Conservation (phyloP, 2,797 vertebrate species). For the Gobio occitaniae region DNA sequence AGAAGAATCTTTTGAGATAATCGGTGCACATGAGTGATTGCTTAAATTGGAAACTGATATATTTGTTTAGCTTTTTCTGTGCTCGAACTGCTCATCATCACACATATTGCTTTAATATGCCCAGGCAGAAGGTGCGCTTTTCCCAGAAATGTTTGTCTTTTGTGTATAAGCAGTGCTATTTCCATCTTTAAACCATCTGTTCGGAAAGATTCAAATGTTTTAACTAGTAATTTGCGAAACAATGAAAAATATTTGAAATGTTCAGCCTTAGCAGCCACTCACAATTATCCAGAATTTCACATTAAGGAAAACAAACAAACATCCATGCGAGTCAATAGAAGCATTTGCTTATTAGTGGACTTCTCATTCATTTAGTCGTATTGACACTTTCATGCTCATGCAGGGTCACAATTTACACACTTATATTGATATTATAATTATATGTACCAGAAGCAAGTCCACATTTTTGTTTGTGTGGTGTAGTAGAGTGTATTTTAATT, state of each 20-base stretch:
- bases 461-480: neutral
- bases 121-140: neutral
- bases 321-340: neutral
- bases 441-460: neutral
- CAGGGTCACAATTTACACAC: neutral
- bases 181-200: constrained; percentile 5
- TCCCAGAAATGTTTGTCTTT: constrained; percentile 6
- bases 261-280: neutral
- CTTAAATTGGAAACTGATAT: constrained; percentile 11
- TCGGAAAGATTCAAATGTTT: neutral
- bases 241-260: neutral
- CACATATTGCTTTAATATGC: neutral
- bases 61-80: constrained; percentile 5
- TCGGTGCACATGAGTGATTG: neutral
- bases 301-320: constrained; percentile 6
- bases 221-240: neutral
- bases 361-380: too few species aligned
- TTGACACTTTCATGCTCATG: neutral
- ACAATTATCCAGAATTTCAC: neutral
- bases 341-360: neutral
- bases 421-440: too few species aligned
- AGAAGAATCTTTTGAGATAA: neutral
- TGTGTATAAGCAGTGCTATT: neutral
- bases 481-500: neutral
- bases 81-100: neutral